Evolutionary conservation across 2,113 vertebrate species (phyloP), one percentile per base, ranked within the genome.

Genomic region (Vulpes ferrilata): DNA sequence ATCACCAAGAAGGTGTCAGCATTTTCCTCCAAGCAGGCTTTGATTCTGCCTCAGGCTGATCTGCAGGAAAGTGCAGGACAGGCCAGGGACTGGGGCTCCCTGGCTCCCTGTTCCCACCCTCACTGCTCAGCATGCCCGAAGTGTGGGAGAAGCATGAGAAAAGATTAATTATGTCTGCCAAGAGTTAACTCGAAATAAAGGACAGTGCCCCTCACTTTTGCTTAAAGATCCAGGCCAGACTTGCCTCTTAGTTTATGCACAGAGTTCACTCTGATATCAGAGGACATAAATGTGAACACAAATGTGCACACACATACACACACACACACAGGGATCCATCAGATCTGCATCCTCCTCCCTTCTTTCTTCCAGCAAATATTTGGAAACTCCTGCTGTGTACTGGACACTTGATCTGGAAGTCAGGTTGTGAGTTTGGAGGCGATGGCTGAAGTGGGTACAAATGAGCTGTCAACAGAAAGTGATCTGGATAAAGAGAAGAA

Each of bases 1-100:
- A 65, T 23, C 55, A 51, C 20, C 64, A 57, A 53, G 48, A 62
- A 1, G 23, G 35, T 2, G 11, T 80, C 64, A 93, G 65, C 13
- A 60, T 88, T 95, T 94, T 96, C 48, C 51, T 94, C 81, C 76
- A 76, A 53, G 16, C 11, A 7, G 3, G 11, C 27, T 65, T 64
- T 32, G 12, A 48, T 78, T 5, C 22, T 73, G 8, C 71, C 59
- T 76, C 3, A 0, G 35, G 27, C 82, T 30, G 7, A 11, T 32
- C 32, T 69, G 16, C 4, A 35, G 27, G 1, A 43, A 90, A 48
- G 6, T 27, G 13, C 38, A 65, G 35, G 22, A 11, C 1, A 23
- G 9, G 43, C 38, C 17, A 23, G 53, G 7, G 7, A 1, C 17
- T 69, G 23, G 25, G 6, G 3, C 2, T 86, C 32, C 23, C 19